Evolutionary conservation across 1,140 invertebrate genomes (phyloP), one percentile per base, ranked within the genome.

Genomic region (Stegodyphus dumicola): DNA sequence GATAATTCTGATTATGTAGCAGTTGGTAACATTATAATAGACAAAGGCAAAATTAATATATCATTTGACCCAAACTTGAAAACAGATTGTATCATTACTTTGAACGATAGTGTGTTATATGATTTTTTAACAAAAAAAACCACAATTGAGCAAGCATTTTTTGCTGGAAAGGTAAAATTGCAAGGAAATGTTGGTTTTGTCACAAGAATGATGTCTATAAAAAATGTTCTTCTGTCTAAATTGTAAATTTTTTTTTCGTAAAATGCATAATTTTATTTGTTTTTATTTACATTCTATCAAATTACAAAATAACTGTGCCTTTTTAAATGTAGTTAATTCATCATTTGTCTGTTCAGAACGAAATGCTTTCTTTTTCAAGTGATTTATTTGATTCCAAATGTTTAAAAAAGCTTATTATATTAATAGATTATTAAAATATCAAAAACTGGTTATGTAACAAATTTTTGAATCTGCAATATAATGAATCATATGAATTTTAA

Each of bases 81-180:
- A 54, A 70, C 85, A 13, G 77, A 79, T 75, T 75, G 76, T 60
- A 75, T 49, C 4, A 33, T 84, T 49, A 71, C 48, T 69, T 11
- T 73, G 7, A 73, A 56, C 71, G 60, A 87, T 87, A 13, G 33
- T 60, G 69, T 33, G 54, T 67, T 87, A 66, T 85, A 86, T 77
- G 77, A 86, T 67, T 56, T 86, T 56, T 56, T 80, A 13, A 15
- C 48, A 4, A 80, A 60, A 53, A 86, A 86, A 54, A 48, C 52
- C 52, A 67, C 80, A 88, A 89, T 66, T 81, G 77, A 75, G 18
- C 69, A 98, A 91, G 98, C 98, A 7, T 99, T 99, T 91, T 98
- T 99, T 93, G 96, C 98, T 92, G 97, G 97, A 18, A 98, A 98
- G 90, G 93, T 99, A 17, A 98, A 98, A 91, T 94, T 98, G 75